phyloP scores from a whole-genome alignment of 2,113 vertebrate genomes.

The Reinhardtius hippoglossoides region DNA sequence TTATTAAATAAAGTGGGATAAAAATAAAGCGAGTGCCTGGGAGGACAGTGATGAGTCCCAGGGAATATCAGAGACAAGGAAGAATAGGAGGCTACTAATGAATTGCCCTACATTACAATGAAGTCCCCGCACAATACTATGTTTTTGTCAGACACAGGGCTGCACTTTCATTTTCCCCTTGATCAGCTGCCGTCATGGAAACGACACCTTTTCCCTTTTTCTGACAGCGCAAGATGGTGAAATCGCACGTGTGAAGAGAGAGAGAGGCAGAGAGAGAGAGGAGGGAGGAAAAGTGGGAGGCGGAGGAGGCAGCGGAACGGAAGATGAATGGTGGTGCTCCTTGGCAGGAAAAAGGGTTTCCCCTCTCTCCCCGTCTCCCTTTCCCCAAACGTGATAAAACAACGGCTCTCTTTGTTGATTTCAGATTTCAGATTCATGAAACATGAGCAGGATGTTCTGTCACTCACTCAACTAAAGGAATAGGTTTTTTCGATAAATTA shows the following conservation, averaged over 20 bases:
- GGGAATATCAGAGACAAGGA: slow-evolving; percentile 33
- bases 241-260: slow-evolving; percentile 16
- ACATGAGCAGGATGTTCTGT: slow-evolving; percentile 17
- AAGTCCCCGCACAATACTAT: slow-evolving; percentile 43
- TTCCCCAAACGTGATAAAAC: neutral
- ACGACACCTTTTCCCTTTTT: slow-evolving; percentile 41
- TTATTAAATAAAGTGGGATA: slow-evolving; percentile 57
- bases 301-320: neutral
- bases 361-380: slow-evolving; percentile 9
- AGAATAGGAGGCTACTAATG: slow-evolving; percentile 30
- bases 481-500: slow-evolving; percentile 42
- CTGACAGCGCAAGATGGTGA: slow-evolving; percentile 55
- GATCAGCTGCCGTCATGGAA: slow-evolving; percentile 64
- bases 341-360: slow-evolving; percentile 33
- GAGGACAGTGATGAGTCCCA: slow-evolving; percentile 46
- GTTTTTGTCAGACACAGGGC: slow-evolving; percentile 44
- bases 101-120: slow-evolving; percentile 36
- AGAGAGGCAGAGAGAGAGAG: neutral
- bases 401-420: neutral
- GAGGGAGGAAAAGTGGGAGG: neutral
- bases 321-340: slow-evolving; percentile 28
- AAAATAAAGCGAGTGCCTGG: slow-evolving; percentile 46
- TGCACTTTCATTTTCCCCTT: slow-evolving; percentile 35
- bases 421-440: slow-evolving; percentile 24
- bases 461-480: slow-evolving; percentile 40